Conservation (phyloP, 30 jellyfish, hydroid and myxozoan genomes). For the Hydractinia symbiolongicarpus region DNA sequence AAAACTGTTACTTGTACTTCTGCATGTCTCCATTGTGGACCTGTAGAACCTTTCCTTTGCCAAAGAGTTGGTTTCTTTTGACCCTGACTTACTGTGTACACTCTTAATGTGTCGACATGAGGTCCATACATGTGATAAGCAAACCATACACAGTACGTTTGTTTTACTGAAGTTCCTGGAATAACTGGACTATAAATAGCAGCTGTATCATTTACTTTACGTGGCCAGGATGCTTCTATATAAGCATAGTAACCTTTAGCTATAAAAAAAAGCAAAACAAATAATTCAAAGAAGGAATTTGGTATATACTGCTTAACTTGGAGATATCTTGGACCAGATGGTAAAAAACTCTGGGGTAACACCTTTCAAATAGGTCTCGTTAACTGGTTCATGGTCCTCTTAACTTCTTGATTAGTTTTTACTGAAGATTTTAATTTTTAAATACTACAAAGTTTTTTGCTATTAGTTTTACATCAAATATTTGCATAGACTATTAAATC, state of each 20-base stretch:
- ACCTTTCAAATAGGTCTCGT: too few relatives aligned
- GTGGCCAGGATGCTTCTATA: slow-evolving; percentile 88
- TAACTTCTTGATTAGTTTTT: too few relatives aligned
- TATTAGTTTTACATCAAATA: too few relatives aligned
- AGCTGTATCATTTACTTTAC: slow-evolving; percentile 78
- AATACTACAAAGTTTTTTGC: too few relatives aligned
- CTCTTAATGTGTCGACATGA: slow-evolving; percentile 78
- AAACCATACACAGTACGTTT: slow-evolving; percentile 70
- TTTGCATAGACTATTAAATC: too few relatives aligned
- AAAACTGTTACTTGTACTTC: slow-evolving; percentile 68
- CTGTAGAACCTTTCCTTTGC: slow-evolving; percentile 85
- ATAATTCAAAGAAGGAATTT: too few relatives aligned
- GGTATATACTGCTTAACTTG: too few relatives aligned
- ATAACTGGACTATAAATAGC: slow-evolving; percentile 60
- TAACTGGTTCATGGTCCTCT: too few relatives aligned
- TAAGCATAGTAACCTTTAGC: slow-evolving; percentile 80
- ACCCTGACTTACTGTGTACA: slow-evolving; percentile 59
- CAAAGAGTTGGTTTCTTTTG: slow-evolving; percentile 58
- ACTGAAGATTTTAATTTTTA: too few relatives aligned
- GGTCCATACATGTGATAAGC: slow-evolving; percentile 99
- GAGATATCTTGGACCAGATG: too few relatives aligned
- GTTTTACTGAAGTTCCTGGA: slow-evolving; percentile 64
- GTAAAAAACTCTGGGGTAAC: too few relatives aligned
- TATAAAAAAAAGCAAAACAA: background rate
- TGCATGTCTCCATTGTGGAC: slow-evolving; percentile 89